Evolutionary conservation across 2,113 vertebrate genomes (phyloP).

Genomic region (Felis chaus): DNA sequence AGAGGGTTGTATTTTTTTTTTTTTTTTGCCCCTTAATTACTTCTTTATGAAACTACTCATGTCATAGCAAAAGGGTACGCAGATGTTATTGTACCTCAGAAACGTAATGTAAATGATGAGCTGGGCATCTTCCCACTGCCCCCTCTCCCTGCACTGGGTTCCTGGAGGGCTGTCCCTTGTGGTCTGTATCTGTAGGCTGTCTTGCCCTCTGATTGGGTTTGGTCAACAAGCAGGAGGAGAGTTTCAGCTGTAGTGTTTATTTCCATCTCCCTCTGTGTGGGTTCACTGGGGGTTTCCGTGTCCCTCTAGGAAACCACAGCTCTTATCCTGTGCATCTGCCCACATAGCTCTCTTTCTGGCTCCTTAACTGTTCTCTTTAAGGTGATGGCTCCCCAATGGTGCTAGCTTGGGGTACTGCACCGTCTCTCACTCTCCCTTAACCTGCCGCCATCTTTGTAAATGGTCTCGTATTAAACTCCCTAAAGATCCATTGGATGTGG

Average conservation of each 20-base stretch:
- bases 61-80: conserved; percentile 30
- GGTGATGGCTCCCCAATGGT: background rate
- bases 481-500: background rate
- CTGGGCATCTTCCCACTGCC: background rate
- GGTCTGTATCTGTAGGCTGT: background rate
- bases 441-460: background rate
- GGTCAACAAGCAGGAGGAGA: background rate
- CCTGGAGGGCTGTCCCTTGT: rapidly evolving
- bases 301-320: background rate
- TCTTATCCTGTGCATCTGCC: background rate
- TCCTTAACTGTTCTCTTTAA: background rate
- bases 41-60: conserved; percentile 59
- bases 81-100: conserved; percentile 12
- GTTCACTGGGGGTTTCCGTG: background rate
- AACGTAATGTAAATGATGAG: background rate
- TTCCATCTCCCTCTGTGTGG: background rate
- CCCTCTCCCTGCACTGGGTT: background rate
- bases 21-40: background rate
- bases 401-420: too few relatives aligned
- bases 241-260: background rate
- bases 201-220: background rate
- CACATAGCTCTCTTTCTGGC: background rate
- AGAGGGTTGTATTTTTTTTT: background rate
- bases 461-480: background rate
- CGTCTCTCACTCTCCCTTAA: background rate